These are phyloP conservation scores for Heliocidaris erythrogramma DNA, from an alignment of 35 echinoderm and acorn worm species.

Conservation along the genomic window DNA sequence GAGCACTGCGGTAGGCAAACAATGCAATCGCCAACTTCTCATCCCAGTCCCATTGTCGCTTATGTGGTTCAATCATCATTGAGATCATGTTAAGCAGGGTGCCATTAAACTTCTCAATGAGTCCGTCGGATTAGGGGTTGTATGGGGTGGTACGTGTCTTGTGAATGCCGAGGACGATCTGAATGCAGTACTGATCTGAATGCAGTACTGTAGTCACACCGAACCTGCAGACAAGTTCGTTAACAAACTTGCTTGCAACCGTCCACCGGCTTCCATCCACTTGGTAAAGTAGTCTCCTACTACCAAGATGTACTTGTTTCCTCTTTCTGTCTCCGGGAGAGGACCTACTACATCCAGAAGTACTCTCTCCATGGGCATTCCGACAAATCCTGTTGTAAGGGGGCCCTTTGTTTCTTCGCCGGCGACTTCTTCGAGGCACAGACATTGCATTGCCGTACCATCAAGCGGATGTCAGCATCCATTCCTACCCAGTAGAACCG, in stretches of 20 bases:
- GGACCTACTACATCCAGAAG: too few relatives aligned
- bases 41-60: too few relatives aligned
- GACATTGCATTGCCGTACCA: background rate
- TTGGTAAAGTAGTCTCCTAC: slow-evolving; percentile 82
- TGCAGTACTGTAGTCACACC: slow-evolving; percentile 50
- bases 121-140: too few relatives aligned
- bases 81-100: too few relatives aligned
- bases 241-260: slow-evolving; percentile 49
- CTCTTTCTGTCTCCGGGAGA: too few relatives aligned
- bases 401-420: slow-evolving; percentile 26
- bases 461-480: slow-evolving; percentile 18
- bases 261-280: slow-evolving; percentile 66
- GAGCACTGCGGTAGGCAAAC: too few relatives aligned
- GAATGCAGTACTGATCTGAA: slow-evolving; percentile 62
- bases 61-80: too few relatives aligned
- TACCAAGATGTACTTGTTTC: slow-evolving; percentile 60
- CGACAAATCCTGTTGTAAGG: slow-evolving; percentile 48
- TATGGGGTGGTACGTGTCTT: too few relatives aligned
- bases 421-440: slow-evolving; percentile 57
- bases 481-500: slow-evolving; percentile 52
- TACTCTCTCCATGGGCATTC: too few relatives aligned
- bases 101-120: too few relatives aligned
- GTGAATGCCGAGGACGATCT: background rate
- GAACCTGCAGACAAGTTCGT: slow-evolving; percentile 56
- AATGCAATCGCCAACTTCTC: too few relatives aligned